phyloP scores from a whole-genome alignment of 2,888 invertebrate species.

The Epirrita christyi region DNA sequence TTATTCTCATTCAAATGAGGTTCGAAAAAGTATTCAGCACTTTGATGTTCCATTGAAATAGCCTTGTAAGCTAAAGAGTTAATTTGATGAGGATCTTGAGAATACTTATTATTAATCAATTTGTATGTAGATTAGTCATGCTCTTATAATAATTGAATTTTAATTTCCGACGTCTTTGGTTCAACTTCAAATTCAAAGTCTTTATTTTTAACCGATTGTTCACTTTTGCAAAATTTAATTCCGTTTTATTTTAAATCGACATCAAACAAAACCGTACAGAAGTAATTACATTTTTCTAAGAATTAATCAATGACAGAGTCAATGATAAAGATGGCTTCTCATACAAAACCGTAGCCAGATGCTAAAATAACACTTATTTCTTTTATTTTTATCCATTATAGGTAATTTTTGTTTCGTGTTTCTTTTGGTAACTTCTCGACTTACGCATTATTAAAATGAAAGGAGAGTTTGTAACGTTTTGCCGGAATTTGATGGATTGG shows the following conservation, averaged over 20 bases:
- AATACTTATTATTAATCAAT: conserved; percentile 19
- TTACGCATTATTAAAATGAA: conserved; percentile 56
- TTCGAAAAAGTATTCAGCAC: conserved; percentile 69
- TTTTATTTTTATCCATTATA: conserved; percentile 55
- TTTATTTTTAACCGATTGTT: background rate
- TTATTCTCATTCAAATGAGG: conserved; percentile 79
- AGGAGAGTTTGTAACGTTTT: conserved; percentile 39
- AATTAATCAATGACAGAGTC: conserved; percentile 1
- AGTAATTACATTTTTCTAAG: background rate
- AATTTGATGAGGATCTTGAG: conserved; percentile 12
- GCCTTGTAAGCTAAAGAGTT: conserved; percentile 42
- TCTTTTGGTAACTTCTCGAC: conserved; percentile 47
- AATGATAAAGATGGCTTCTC: conserved; percentile 6
- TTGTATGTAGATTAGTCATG: conserved; percentile 4
- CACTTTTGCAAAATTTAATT: background rate
- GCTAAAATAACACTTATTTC: conserved; percentile 48
- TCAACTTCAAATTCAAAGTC: no score
- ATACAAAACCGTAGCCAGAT: conserved; percentile 1
- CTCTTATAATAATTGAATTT: no score
- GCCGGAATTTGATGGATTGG: conserved; percentile 33
- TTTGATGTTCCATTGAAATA: conserved; percentile 64
- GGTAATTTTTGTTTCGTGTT: conserved; percentile 50
- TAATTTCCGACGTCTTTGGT: no score
- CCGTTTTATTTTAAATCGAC: no score
- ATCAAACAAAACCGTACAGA: conserved; percentile 4